Evolutionary conservation across 2,888 invertebrate species (phyloP).

Genomic region (Eurytoma adleriae): DNA sequence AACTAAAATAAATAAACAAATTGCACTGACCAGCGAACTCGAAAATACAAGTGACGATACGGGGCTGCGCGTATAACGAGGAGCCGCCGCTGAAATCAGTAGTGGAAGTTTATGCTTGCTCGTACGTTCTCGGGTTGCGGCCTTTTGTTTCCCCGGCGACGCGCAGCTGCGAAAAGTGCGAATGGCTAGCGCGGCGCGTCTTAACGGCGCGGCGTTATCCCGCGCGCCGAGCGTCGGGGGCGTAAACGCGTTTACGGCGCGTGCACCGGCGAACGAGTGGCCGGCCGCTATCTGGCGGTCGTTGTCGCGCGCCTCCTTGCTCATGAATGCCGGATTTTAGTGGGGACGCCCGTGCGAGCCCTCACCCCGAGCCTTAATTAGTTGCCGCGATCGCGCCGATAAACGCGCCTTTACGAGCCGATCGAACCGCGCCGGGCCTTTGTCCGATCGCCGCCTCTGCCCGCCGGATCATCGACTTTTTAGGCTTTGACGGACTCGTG

Average conservation of each 20-base stretch:
- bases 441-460: neutral
- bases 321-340: conserved; percentile 67
- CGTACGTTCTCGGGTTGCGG: no score
- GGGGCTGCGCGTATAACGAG: no score
- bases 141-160: no score
- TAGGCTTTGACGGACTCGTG: neutral
- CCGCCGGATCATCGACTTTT: neutral
- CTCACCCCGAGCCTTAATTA: conserved; percentile 59
- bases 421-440: conserved; percentile 31
- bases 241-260: conserved; percentile 54
- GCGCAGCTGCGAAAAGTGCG: neutral
- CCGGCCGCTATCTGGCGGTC: neutral
- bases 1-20: no score
- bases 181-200: neutral
- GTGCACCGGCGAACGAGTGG: conserved; percentile 40
- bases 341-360: conserved; percentile 25
- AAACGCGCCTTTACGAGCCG: conserved; percentile 55
- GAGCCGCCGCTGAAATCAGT: no score
- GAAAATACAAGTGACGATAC: no score
- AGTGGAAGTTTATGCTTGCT: no score
- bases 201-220: conserved; percentile 24
- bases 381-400: conserved; percentile 56
- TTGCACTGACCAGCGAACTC: no score
- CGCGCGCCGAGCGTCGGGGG: conserved; percentile 39
- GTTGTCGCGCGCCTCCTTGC: conserved; percentile 10